Base-by-base conservation (phyloP, 1,140 invertebrate species). In the Campodea augens region DNA sequence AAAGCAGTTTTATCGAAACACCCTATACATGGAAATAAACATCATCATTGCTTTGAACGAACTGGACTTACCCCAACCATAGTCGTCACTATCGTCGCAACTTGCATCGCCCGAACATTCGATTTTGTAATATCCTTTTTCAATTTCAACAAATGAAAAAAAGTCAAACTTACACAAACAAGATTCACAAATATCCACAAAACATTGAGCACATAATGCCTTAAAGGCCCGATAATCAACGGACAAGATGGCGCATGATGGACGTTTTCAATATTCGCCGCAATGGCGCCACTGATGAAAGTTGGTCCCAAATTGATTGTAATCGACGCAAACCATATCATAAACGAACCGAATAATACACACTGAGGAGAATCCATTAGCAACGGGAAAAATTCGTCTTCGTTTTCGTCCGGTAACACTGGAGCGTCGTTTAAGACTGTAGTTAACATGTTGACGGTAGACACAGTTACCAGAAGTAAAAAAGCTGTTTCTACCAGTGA, bases 221-320 rank as follows among this genome's bases (percentile, higher is more conserved):
- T 67, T 50, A 83, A 79, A 4, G 82, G 80, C 3, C 76, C 77
- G 53, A 77, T 71, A 2, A 85, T 78, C 45, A 89, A 66, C 1
- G 83, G 81, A 57, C 84, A 90, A 18, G 77, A 80, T 0, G 84
- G 83, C 0, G 80, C 72, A 47, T 78, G 72, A 49, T 79, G 74
- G 0, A 73, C 72, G 15, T 70, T 71, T 51, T 82, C 81, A 0
- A 78, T 74, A 53, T 82, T 84, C n/a, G 81, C 81, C 0, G 82
- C 81, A 38, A 88, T 61, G 7, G 83, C 82, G 2, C 84, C 83
- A 44, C 78, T 82, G 50, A 88, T 65, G 63, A 92, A 89, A 3
- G 86, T 90, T 2, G 86, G 85, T 4, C 86, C 86, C 49, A 92
- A 69, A 63, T 92, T 89, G 56, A 91, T 85, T 7, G 86, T 87